Base-by-base conservation (phyloP, 2,113 vertebrate species). In the Dasyprocta punctata region DNA sequence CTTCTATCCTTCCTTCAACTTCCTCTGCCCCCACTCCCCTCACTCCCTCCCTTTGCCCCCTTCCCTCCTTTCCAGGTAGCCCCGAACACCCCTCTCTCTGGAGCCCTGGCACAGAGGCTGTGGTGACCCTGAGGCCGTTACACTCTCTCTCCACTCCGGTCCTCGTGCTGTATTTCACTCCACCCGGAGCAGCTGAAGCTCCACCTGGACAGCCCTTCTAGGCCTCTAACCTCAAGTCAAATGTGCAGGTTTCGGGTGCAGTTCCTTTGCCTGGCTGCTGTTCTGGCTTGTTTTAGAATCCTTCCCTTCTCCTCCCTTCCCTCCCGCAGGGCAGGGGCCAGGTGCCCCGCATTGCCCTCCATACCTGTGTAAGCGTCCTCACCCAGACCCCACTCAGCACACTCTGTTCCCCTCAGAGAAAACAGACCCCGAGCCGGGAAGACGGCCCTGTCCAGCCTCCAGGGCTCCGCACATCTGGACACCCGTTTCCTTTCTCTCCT, bases 171-270 rank as follows among this genome's bases (percentile, higher is more conserved):
- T 5, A 26, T 1, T 13, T 20, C 20, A 14, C 13, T 90, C 26
- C 28, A 13, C 26, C 1, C 2, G 8, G 49, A 41, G 9, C 14
- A 47, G 2, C 88, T 63, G 1, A 28, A 24, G 9, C 26, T 33
- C 63, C 36, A 41, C 61, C n/a, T 12, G 41, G 38, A 30, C 67
- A 19, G 20, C n/a, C 58, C 10, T 41, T 75, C n/a, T 28, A 44
- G 3, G 3, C 52, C 26, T 89, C 28, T 56, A 5, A 60, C 38
- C 3, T 26, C 75, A 90, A 75, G 36, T 38, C 28, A 88, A 81
- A 61, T 17, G 26, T 14, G 11, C 8, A 28, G 7, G 11, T 11
- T 13, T 54, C 28, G 0, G 0, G 30, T n/a, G 14, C 4, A 2
- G 3, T 22, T 41, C 61, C 38, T 38, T 1, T 20, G 24, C 14